Percentiles rank a stretch among this genome's conserved stretches.
Evolutionary conservation across 2,113 vertebrate genomes (phyloP).

Genomic region (Pandion haliaetus): DNA sequence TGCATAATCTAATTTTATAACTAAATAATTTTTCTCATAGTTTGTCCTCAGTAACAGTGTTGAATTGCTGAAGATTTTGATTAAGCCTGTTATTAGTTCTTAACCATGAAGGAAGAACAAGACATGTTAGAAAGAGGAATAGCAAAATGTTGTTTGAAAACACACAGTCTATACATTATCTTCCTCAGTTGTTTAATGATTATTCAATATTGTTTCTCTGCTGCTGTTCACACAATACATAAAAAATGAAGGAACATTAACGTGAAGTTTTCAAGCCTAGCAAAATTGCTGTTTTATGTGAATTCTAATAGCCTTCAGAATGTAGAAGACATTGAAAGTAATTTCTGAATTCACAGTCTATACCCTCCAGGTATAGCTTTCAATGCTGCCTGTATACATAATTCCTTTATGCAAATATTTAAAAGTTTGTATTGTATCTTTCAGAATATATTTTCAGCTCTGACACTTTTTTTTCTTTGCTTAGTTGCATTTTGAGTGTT

Average conservation of each 20-base stretch:
- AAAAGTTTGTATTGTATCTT: background rate
- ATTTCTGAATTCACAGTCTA: background rate
- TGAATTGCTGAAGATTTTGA: background rate
- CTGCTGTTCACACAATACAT: background rate
- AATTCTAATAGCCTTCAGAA: background rate
- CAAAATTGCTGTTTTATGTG: background rate
- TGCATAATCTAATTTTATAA: background rate
- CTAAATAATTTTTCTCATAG: background rate
- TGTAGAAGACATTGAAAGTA: background rate
- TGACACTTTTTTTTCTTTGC: background rate
- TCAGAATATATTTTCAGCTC: background rate
- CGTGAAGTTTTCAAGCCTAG: background rate
- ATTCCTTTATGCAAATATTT: conserved; percentile 16
- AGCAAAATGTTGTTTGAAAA: background rate
- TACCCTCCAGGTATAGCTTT: background rate
- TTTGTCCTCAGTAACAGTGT: background rate
- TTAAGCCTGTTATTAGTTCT: background rate
- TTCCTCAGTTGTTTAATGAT: background rate
- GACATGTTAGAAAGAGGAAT: background rate
- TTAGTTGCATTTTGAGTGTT: background rate
- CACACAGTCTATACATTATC: background rate
- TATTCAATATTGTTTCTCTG: background rate
- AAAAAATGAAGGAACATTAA: background rate
- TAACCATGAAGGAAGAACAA: background rate
- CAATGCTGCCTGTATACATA: background rate